These are phyloP conservation scores for Polyergus mexicanus DNA, from an alignment of 1,140 invertebrate genomes.

Conservation along the genomic window DNA sequence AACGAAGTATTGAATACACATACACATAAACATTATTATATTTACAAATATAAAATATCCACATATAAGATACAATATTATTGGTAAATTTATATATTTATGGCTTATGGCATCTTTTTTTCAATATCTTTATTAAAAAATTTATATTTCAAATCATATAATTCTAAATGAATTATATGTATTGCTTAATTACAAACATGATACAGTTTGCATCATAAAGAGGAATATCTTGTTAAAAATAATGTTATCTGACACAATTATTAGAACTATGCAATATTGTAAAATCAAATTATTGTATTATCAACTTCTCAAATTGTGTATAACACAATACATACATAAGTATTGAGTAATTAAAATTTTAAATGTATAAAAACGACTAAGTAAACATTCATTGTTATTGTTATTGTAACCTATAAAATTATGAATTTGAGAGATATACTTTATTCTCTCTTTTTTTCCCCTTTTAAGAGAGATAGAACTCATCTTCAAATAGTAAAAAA, in stretches of 20 bases:
- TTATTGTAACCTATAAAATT: background rate
- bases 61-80: background rate
- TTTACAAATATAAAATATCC: slow-evolving; percentile 10
- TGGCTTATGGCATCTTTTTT: background rate
- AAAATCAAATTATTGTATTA: background rate
- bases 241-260: background rate
- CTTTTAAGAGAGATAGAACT: background rate
- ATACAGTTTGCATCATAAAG: background rate
- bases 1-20: slow-evolving; percentile 10
- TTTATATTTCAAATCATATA: background rate
- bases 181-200: background rate
- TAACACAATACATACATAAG: background rate
- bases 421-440: background rate
- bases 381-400: background rate
- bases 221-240: background rate
- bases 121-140: background rate
- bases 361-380: background rate
- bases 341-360: background rate
- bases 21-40: background rate
- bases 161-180: background rate
- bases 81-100: background rate
- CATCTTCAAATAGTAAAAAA: background rate
- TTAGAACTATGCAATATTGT: background rate
- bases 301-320: background rate
- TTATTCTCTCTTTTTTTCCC: background rate